A percentile compares a stretch with the other conserved stretches of the same genome.
Evolutionary conservation across 2,888 invertebrate genomes (phyloP).

Genomic region (Philereme transversata): DNA sequence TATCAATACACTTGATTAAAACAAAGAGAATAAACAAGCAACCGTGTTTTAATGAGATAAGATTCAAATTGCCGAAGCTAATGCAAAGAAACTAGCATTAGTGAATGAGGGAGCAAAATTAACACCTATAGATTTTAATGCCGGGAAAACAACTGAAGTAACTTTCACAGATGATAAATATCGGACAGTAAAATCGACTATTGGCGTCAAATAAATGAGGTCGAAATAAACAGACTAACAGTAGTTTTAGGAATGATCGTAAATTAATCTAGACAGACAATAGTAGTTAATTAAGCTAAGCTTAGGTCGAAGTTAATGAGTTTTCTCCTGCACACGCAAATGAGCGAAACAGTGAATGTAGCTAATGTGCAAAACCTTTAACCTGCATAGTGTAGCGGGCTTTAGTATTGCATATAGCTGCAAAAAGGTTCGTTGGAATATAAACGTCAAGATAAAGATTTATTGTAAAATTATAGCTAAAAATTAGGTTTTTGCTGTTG

Average conservation of each 20-base stretch:
- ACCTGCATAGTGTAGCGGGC: not conserved
- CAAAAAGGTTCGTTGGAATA: not conserved
- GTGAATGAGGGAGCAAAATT: slow-evolving; percentile 43
- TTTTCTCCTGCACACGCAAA: too few species aligned
- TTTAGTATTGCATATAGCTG: not conserved
- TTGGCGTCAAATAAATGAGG: slow-evolving; percentile 44
- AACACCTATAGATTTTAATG: slow-evolving; percentile 49
- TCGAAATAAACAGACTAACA: not conserved
- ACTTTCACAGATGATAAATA: slow-evolving; percentile 58
- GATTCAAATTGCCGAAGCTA: slow-evolving; percentile 11
- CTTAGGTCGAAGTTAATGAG: not conserved
- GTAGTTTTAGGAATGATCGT: not conserved
- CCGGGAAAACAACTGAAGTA: slow-evolving; percentile 46
- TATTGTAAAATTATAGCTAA: too few species aligned
- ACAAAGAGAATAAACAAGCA: slow-evolving; percentile 6
- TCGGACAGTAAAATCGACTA: slow-evolving; percentile 6
- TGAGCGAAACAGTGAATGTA: not conserved
- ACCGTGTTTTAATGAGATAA: slow-evolving; percentile 13
- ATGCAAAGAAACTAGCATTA: slow-evolving; percentile 12
- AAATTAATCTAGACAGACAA: not conserved
- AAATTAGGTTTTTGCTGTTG: too few species aligned
- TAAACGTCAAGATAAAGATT: not conserved
- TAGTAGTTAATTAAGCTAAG: not conserved
- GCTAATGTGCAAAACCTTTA: not conserved
- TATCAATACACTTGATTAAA: slow-evolving; percentile 6